Evolutionary conservation across 2,113 vertebrate genomes (phyloP).

Genomic region (Sapajus apella): DNA sequence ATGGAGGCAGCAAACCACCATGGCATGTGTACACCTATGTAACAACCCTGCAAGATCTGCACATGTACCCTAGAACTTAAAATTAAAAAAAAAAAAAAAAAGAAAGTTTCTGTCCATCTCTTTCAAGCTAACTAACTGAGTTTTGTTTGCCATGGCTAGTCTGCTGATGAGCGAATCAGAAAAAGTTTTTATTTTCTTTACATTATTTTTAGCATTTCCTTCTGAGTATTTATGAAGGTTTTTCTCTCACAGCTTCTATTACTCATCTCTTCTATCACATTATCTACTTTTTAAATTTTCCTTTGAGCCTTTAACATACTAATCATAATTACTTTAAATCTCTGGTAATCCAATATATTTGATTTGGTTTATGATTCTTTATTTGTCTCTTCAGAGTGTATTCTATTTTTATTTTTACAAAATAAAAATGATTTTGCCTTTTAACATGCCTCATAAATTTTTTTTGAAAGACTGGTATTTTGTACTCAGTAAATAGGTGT

Average conservation of each 20-base stretch:
- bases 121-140: not conserved
- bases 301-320: not conserved
- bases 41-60: too few relatives aligned
- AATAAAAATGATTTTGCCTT: not conserved
- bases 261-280: not conserved
- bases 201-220: not conserved
- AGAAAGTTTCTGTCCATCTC: not conserved
- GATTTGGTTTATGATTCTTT: not conserved
- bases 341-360: not conserved
- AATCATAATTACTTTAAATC: not conserved
- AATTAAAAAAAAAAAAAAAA: too few relatives aligned
- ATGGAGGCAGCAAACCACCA: too few relatives aligned
- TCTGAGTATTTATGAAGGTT: not conserved
- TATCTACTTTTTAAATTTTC: not conserved
- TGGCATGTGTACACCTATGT: too few relatives aligned
- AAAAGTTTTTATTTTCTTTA: not conserved
- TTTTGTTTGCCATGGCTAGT: not conserved
- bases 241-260: not conserved
- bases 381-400: not conserved
- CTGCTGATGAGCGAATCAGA: not conserved
- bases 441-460: not conserved
- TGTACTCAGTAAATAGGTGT: not conserved
- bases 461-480: not conserved
- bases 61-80: too few relatives aligned
- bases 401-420: too few relatives aligned